phyloP scores from a whole-genome alignment of 2,113 vertebrate species.

The Cyprinodon brontotheroides region DNA sequence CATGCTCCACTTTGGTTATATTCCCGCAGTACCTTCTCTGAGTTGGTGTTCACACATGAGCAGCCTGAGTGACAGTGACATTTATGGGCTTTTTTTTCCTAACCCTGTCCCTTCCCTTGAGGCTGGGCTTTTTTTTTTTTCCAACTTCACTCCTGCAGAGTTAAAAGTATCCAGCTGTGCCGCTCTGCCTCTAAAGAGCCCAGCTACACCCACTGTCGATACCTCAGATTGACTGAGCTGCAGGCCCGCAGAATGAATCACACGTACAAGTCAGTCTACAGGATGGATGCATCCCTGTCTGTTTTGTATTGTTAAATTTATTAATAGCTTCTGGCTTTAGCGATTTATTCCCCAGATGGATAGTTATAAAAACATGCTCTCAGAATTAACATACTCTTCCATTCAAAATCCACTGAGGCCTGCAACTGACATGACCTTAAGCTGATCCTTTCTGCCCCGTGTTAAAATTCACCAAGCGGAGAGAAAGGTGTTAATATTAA shows the following conservation, averaged over 20 bases:
- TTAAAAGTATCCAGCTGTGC: slow-evolving; percentile 39
- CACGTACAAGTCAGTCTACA: slow-evolving; percentile 25
- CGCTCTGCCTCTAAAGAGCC: slow-evolving; percentile 16
- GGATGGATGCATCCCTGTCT: slow-evolving; percentile 1
- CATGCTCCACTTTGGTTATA: slow-evolving; percentile 2
- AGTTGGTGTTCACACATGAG: slow-evolving; percentile 64
- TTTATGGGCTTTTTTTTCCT: slow-evolving; percentile 55
- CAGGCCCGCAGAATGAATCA: slow-evolving; percentile 25
- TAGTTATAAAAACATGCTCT: slow-evolving; percentile 40
- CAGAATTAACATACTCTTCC: slow-evolving; percentile 17
- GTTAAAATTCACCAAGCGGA: slow-evolving; percentile 38
- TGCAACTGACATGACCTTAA: slow-evolving; percentile 37
- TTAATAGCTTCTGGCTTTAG: slow-evolving; percentile 4
- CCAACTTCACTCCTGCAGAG: neutral
- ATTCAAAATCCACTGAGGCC: slow-evolving; percentile 22
- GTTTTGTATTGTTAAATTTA: neutral
- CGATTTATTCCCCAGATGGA: neutral
- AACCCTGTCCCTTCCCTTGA: slow-evolving; percentile 25
- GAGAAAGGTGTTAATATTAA: slow-evolving; percentile 37
- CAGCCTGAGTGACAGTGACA: slow-evolving; percentile 68
- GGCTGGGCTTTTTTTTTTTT: slow-evolving; percentile 16
- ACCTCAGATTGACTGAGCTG: slow-evolving; percentile 43
- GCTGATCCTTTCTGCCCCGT: slow-evolving; percentile 21
- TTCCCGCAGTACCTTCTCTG: slow-evolving; percentile 25
- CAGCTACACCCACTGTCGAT: slow-evolving; percentile 45